Conservation (phyloP, 2,888 invertebrate species). For the Macrophya annulata region DNA sequence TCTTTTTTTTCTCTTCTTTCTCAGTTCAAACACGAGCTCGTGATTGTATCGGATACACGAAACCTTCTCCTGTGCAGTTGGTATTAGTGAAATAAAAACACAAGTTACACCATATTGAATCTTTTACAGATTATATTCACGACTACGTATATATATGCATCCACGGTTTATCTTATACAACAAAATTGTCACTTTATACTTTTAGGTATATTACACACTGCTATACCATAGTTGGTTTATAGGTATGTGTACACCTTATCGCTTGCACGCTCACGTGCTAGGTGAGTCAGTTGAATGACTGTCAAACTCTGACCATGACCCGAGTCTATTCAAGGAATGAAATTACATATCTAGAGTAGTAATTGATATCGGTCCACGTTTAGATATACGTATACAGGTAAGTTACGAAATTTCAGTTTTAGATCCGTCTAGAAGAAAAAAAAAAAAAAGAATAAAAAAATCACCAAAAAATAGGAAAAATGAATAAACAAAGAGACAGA, state of each 20-base stretch:
- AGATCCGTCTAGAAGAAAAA: background rate
- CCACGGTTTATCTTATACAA: background rate
- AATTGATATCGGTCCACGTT: conserved; percentile 48
- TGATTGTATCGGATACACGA: background rate
- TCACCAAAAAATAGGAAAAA: background rate
- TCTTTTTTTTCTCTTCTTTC: background rate
- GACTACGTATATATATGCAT: no score
- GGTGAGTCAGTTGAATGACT: conserved; percentile 49
- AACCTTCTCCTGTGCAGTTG: background rate
- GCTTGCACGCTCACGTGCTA: conserved; percentile 33
- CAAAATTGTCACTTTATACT: conserved; percentile 38
- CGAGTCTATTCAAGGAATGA: conserved; percentile 46
- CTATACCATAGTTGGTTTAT: background rate
- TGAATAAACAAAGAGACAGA: no score
- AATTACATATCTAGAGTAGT: conserved; percentile 49
- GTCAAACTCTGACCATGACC: conserved; percentile 55
- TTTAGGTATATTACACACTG: conserved; percentile 8
- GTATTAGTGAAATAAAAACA: background rate
- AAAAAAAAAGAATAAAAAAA: no score
- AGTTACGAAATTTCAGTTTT: conserved; percentile 44
- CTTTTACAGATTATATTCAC: background rate
- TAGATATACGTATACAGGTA: background rate
- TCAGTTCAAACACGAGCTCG: background rate
- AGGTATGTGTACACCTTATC: conserved; percentile 15
- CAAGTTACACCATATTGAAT: conserved; percentile 5